Evolutionary conservation across 2,888 invertebrate genomes (phyloP), one percentile per base, ranked within the genome.

Genomic region (Eucera pruinosa): DNA sequence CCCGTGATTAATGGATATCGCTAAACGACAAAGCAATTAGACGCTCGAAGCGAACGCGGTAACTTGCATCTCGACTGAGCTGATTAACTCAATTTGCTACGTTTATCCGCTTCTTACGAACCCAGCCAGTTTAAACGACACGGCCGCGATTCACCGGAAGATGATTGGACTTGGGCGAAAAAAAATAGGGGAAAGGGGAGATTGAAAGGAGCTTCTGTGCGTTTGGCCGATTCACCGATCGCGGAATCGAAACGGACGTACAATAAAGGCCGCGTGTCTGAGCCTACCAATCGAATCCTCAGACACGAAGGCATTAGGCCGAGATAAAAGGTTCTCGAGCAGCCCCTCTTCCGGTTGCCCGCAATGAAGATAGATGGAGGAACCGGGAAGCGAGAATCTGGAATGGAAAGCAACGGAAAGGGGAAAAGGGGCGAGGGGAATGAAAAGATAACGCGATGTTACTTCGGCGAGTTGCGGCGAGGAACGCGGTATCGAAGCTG

Each of bases 321-420:
- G 48, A 58, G 86, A 86, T 83, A 88, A 86, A 85, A 80, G 80
- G 75, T 78, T 82, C 75, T 72, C 74, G 80, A 77, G 64, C 80
- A 74, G 76, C 77, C 72, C 60, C 78, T 71, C 72, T 85, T 83
- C 81, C 84, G 80, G 79, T 80, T 62, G 74, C 78, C 73, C 78
- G 80, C 79, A 89, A 87, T 84, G 83, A 88, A 89, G 89, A 89
- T 86, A 80, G 84, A 89, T 89, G 85, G 71, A 82, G 83, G 84
- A 82, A 80, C 76, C 74, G n/a, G n/a, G n/a, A 79, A 77, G 80
- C 79, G 80, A 82, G 84, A 80, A 78, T 69, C 45, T 75, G 81
- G 77, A 71, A 69, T 65, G 41, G 73, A 41, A 50, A 52, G n/a
- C 20, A 52, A 43, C 18, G 39, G 11, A 15, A 20, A 25, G 18